A percentile compares a stretch with the other conserved stretches of the same genome.
Conservation (phyloP, 2,888 invertebrate species). For the Calameuta idolon region DNA sequence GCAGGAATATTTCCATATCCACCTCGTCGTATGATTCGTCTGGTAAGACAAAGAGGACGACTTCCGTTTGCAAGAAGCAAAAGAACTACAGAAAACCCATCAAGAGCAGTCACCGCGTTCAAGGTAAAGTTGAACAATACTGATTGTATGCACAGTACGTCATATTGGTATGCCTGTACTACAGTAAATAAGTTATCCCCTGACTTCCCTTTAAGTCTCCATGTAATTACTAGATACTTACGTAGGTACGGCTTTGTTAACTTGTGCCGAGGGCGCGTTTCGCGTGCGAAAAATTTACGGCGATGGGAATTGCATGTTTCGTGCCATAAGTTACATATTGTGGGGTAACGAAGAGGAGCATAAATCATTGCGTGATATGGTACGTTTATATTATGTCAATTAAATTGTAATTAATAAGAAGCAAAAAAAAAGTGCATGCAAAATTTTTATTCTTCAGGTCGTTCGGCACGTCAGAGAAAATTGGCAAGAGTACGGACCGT, state of each 20-base stretch:
- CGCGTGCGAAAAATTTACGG: slow-evolving; percentile 58
- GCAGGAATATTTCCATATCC: slow-evolving; percentile 21
- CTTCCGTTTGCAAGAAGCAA: background rate
- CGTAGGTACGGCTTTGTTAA: slow-evolving; percentile 52
- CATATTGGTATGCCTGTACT: background rate
- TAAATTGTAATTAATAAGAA: background rate
- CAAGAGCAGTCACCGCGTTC: background rate
- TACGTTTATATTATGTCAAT: slow-evolving; percentile 23
- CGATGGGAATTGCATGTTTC: slow-evolving; percentile 62
- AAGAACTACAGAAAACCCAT: background rate
- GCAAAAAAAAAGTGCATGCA: background rate
- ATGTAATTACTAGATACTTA: slow-evolving; percentile 10
- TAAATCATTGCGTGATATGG: slow-evolving; percentile 47
- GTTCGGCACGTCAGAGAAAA: slow-evolving; percentile 50
- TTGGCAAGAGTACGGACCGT: slow-evolving; percentile 55
- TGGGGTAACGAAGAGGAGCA: slow-evolving; percentile 58
- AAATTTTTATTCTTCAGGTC: slow-evolving; percentile 38
- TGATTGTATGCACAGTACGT: background rate
- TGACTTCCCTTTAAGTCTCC: background rate
- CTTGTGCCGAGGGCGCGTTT: slow-evolving; percentile 53
- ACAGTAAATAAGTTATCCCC: background rate
- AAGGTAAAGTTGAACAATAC: background rate
- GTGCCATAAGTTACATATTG: slow-evolving; percentile 57
- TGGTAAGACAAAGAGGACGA: background rate
- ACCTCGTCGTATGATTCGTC: background rate